Base-by-base conservation (phyloP, 2,888 invertebrate genomes). In the Unio pictorum region DNA sequence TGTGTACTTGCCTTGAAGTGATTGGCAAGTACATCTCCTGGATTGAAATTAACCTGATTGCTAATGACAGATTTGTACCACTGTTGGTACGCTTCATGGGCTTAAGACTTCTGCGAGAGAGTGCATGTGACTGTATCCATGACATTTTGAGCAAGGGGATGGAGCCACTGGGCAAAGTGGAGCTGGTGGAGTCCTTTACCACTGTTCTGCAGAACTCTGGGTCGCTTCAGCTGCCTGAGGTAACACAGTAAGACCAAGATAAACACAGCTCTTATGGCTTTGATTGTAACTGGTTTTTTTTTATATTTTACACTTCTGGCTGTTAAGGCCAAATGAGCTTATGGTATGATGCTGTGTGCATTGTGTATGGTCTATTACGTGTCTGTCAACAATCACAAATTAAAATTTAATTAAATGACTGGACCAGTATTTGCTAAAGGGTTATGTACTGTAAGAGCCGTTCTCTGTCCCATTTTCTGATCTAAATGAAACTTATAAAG, bases 41-140 rank as follows among this genome's bases (percentile, higher is more conserved):
- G 93, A 92, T 93, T 68, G 92, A 93, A 82, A 91, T 93, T 66
- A 89, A 89, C 62, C 88, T 92, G 55, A 91, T 93, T 30, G 92
- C 92, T 61, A 93, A 92, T 80, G 91, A 92, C 66, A 88, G 90
- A 55, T 92, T 92, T 81, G 91, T 92, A 55, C 83, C 90, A 5
- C 85, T 91, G 23, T 86, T 93, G 54, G 88, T 92, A 30, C 86
- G 87, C 8, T 90, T 91, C 73, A 82, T 92, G 76, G 79, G 84
- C 0, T 77, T 83, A 73, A 73, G 80, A 0, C 73, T 85, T 63
- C 77, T 91, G 66, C 81, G 91, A 56, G 92, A 92, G 79, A 88
- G 91, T 56, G 91, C 92, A 1, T 91, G 91, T 66, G 91, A 92
- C 74, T 92, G 92, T 76, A 90, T 93, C 61, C 89, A 89, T 75